Evolutionary conservation across 2,888 invertebrate species (phyloP), one percentile per base, ranked within the genome.

Genomic region (Plagiodera versicolora): DNA sequence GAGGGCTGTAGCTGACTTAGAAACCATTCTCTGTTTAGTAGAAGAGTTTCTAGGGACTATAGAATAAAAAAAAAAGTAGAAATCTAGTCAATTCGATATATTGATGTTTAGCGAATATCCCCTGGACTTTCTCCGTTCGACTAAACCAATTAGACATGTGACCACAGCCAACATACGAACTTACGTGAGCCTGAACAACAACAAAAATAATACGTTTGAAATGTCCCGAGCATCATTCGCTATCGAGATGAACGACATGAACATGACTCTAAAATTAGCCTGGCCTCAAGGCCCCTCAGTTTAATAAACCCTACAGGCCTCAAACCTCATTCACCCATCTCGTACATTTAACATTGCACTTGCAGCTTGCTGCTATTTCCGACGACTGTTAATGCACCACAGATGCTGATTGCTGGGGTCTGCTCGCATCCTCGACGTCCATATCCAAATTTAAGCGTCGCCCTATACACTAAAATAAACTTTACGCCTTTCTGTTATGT

Each of bases 321-420:
- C 11, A 50, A 52, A 52, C 55, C 63, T 53, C 64, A 63, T 61
- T 64, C 64, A 61, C 32, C 56, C 66, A 62, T 66, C 63, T 63
- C 66, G 61, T 60, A 54, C 56, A 48, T 56, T 50, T 63, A 63
- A 57, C 63, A 63, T 65, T 67, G 67, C 67, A 67, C 65, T 67
- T 67, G 67, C 59, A 54, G 60, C 65, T 67, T 67, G 67, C 59
- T 51, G 60, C 60, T 61, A 63, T 65, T 65, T 66, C 63, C 46
- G 61, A n/a, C n/a, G n/a, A 62, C 60, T 61, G 62, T 61, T 60
- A 52, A 58, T 58, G 49, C 45, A 50, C 35, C 56, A 30, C 57
- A 44, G 58, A 46, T 51, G 46, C 56, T 45, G 57, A 64, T 60
- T 63, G 62, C 61, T 64, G 65, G 67, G 55, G 39, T 20, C 61